Percentiles rank a stretch among this genome's conserved stretches.
Evolutionary conservation across 2,888 invertebrate genomes (phyloP).

Genomic region (Leptothorax acervorum): DNA sequence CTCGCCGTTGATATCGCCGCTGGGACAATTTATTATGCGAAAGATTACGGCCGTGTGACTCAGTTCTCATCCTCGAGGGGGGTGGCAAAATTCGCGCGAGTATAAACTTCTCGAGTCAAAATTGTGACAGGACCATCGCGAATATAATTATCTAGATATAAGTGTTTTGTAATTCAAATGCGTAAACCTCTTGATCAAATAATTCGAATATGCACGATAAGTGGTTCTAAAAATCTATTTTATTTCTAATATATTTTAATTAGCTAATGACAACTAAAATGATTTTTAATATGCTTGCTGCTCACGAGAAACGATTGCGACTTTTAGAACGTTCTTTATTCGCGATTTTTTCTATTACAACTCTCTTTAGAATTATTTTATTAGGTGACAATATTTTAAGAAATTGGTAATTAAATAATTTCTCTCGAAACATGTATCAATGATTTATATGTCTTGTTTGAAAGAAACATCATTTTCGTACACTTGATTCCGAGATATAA

Average conservation of each 20-base stretch:
- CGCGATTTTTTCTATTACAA: not conserved
- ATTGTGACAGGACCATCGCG: not conserved
- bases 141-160: slow-evolving; percentile 19
- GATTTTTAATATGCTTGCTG: not conserved
- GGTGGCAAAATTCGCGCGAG: slow-evolving; percentile 64
- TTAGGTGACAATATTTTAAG: not conserved
- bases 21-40: slow-evolving; percentile 75
- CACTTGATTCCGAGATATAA: not conserved
- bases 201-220: not conserved
- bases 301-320: not conserved
- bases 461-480: not conserved
- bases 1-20: slow-evolving; percentile 75
- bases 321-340: not conserved
- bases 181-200: not conserved
- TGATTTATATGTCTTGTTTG: not conserved
- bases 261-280: not conserved
- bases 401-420: not conserved
- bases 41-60: slow-evolving; percentile 71
- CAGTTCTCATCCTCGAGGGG: slow-evolving; percentile 62
- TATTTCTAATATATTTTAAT: not conserved
- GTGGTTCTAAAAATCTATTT: not conserved
- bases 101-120: slow-evolving; percentile 18
- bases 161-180: not conserved
- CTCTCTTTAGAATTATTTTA: not conserved
- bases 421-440: not conserved